Base-by-base conservation (phyloP, 2,888 invertebrate species). In the Aspidiotus destructor region DNA sequence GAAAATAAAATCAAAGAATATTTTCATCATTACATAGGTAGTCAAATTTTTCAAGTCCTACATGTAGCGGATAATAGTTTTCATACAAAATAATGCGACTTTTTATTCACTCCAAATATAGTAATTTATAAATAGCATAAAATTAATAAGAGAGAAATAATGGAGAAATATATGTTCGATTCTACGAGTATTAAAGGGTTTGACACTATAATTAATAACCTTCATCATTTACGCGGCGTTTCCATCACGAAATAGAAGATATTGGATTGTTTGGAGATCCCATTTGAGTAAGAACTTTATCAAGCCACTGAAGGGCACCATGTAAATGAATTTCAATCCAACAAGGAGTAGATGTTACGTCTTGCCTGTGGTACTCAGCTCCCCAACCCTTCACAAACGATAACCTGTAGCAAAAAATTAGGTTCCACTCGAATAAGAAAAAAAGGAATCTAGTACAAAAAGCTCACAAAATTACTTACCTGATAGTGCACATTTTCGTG, bases 341-440 rank as follows among this genome's bases (percentile, higher is more conserved):
- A 77, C 99, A 99, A 0, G 99, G 99, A 0, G 99, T 99, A 61
- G 94, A 94, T 0, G 98, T 99, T 15, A 99, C 98, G 76, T 98
- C 98, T 78, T 99, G 99, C 17, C 99, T 85, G 76, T 97, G 97
- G 79, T 99, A 99, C 80, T 99, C 98, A 16, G 98, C 97, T 52
- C 98, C 99, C 98, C 98, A 99, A 5, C 99, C 99, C 77, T 98
- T 98, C 52, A 99, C 98, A 77, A 99, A 98, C 74, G 96, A 96
- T 93, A 99, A 94, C 73, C 98, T 83, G 74, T 2, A 74, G 42
- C 8, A 28, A 28, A 28, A 28, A 28, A 28, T 28, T 28, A 28
- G 1, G 1, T 28, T 28, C 28, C 1, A 28, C 28, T 28, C 28
- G 5, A 28, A 28, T 28, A 55, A 55, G 2, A 3, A n/a, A 13